Conservation (phyloP, 1,140 invertebrate species). For the Ectropis grisescens region DNA sequence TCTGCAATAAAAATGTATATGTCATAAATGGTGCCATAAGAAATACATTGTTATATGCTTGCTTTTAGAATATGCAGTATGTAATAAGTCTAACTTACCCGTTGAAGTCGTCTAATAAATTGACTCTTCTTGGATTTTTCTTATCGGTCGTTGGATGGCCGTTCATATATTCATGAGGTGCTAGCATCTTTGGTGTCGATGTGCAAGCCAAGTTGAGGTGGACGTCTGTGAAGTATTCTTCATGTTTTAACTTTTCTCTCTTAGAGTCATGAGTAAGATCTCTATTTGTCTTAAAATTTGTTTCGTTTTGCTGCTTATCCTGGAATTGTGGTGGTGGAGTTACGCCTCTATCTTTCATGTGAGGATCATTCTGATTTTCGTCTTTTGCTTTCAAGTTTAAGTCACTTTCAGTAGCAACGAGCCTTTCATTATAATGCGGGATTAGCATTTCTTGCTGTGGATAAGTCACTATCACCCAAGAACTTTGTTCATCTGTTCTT, state of each 20-base stretch:
- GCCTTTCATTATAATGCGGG: conserved; percentile 53
- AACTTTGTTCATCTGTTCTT: conserved; percentile 38
- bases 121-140: conserved; percentile 38
- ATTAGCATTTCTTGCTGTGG: conserved; percentile 54
- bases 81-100: conserved; percentile 40
- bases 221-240: conserved; percentile 48
- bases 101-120: conserved; percentile 51
- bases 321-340: conserved; percentile 58
- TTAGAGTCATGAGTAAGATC: conserved; percentile 54
- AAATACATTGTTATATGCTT: conserved; percentile 1
- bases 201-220: conserved; percentile 60
- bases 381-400: conserved; percentile 34
- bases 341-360: conserved; percentile 37
- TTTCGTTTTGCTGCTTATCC: conserved; percentile 53
- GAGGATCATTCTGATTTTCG: conserved; percentile 27
- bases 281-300: conserved; percentile 41
- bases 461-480: conserved; percentile 56
- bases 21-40: conserved; percentile 5
- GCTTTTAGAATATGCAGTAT: too few relatives aligned
- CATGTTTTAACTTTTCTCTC: conserved; percentile 61
- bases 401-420: conserved; percentile 32
- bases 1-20: conserved; percentile 30
- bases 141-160: conserved; percentile 28
- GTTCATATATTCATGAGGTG: conserved; percentile 48
- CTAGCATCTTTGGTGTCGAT: conserved; percentile 64